Base-by-base conservation (phyloP, 2,888 invertebrate genomes). In the Lumbricus terrestris region DNA sequence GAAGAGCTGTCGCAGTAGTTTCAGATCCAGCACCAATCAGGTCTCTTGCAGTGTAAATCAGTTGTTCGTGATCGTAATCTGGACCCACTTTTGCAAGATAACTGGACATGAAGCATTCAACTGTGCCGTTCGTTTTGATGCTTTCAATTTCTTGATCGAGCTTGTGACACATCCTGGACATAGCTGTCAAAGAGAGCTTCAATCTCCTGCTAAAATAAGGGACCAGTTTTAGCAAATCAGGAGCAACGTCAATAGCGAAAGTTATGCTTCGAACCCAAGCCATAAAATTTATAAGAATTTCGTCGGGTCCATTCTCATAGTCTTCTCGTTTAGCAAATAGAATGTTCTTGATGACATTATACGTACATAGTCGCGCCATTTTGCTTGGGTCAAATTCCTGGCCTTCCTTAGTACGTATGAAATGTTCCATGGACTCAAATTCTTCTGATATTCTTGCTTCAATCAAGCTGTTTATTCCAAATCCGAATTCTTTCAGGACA, bases 401-500 rank as follows among this genome's bases (percentile, higher is more conserved):
- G 23, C 89, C 89, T 16, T 89, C n/a, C 15, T n/a, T 89, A 23
- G n/a, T 6, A 34, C 82, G 23, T 23, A 89, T 37, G 16, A 37
- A 69, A 54, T 0, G 20, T 2, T 54, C 34, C 34, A 89, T 69
- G 11, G 33, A 37, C 29, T 82, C 89, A 34, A 82, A 33, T 82
- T 89, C 89, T 54, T 69, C 18, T 89, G 20, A 34, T 18, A 89
- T 89, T n/a, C 89, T 54, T 37, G 11, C n/a, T 82, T 89, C 89
- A 37, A 89, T 89, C 33, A 29, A 3, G 29, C 1, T n/a, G n/a
- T 83, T 83, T 5, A 18, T 18, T 34, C 89, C 89, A 82, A 89
- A 89, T 54, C 89, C 89, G n/a, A 89, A 89, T 38, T 54, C 38
- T 82, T 37, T 89, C 82, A 89, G 35, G 40, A 89, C 69, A 82